Conservation (phyloP, 2,888 invertebrate species). For the Meliscaeva auricollis region DNA sequence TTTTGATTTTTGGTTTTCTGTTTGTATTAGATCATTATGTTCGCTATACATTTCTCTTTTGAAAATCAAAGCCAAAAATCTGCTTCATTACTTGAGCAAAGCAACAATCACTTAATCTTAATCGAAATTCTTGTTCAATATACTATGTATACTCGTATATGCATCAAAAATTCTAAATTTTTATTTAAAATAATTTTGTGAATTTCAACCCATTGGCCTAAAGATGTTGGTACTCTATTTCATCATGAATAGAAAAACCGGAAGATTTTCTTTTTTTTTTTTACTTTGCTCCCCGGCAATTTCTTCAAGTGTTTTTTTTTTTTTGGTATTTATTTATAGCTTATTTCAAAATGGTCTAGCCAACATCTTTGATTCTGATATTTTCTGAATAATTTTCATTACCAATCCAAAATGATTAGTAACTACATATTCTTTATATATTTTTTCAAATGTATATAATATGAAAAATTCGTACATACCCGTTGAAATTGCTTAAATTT, state of each 20-base stretch:
- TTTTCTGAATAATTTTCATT: not conserved
- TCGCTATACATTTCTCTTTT: too few relatives aligned
- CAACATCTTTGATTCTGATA: slow-evolving; percentile 1
- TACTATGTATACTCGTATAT: too few relatives aligned
- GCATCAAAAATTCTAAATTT: not conserved
- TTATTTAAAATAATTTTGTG: too few relatives aligned
- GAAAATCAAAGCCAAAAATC: too few relatives aligned
- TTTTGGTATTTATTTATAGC: slow-evolving; percentile 8
- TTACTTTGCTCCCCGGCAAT: not conserved
- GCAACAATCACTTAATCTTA: too few relatives aligned
- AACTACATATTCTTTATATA: not conserved
- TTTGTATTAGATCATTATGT: too few relatives aligned
- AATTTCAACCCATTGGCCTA: too few relatives aligned
- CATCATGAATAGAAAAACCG: not conserved
- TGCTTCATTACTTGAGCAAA: too few relatives aligned
- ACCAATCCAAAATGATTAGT: not conserved
- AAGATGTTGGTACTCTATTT: not conserved
- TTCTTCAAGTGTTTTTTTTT: not conserved
- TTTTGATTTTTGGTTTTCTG: too few relatives aligned
- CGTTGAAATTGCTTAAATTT: not conserved
- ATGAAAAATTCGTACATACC: slow-evolving; percentile 25
- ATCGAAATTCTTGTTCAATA: too few relatives aligned
- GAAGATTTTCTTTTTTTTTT: not conserved
- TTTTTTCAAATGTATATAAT: not conserved
- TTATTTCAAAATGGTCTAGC: not conserved